Evolutionary conservation across 1,140 invertebrate genomes (phyloP).

Genomic region (Euwallacea similis): DNA sequence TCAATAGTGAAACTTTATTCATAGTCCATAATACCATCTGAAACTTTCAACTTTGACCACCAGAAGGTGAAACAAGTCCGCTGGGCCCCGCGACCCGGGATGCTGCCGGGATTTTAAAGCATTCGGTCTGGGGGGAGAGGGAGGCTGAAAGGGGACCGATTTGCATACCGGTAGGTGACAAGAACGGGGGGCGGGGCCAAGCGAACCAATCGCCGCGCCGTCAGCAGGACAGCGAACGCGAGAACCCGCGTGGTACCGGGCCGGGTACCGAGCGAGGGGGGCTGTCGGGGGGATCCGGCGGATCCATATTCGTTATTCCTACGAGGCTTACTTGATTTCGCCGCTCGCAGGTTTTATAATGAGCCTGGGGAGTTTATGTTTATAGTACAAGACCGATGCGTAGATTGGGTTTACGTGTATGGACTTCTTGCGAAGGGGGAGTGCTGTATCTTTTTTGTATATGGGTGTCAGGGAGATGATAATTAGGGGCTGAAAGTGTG

Average conservation of each 20-base stretch:
- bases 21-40: neutral
- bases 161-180: constrained; percentile 38
- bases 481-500: too few species aligned
- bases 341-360: constrained; percentile 34
- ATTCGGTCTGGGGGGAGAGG: neutral
- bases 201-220: constrained; percentile 15
- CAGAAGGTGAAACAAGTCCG: neutral
- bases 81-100: constrained; percentile 13
- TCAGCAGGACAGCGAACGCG: constrained; percentile 11
- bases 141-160: constrained; percentile 20
- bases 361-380: constrained; percentile 35
- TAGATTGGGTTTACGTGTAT: neutral
- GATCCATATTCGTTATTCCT: constrained; percentile 38
- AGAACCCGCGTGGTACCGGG: constrained; percentile 34
- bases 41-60: neutral
- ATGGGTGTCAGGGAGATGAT: too few species aligned
- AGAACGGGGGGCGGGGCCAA: constrained; percentile 21
- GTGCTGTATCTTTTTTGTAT: too few species aligned
- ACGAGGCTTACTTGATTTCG: constrained; percentile 35
- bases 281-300: constrained; percentile 10
- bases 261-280: constrained; percentile 17
- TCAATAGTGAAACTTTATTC: too few species aligned
- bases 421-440: too few species aligned
- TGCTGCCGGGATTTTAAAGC: constrained; percentile 21
- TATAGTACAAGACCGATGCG: constrained; percentile 19